phyloP scores from a whole-genome alignment of 2,888 invertebrate genomes.

The Coelogynopora nodosa region DNA sequence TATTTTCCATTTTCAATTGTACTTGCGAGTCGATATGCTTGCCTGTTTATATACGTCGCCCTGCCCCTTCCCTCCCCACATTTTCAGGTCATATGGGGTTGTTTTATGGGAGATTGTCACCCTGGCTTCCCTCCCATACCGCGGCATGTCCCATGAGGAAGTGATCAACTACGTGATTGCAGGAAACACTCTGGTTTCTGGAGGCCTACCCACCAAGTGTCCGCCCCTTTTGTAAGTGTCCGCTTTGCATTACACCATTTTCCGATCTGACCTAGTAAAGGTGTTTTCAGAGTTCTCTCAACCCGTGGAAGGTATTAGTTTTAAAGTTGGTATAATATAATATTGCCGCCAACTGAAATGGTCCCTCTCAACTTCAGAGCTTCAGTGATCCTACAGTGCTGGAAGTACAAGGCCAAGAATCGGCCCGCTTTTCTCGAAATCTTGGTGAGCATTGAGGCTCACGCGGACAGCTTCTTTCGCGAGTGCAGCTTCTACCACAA shows the following conservation, averaged over 20 bases:
- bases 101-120: constrained; percentile 44
- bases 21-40: no score
- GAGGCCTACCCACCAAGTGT: neutral
- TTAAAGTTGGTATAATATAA: no score
- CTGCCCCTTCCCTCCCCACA: no score
- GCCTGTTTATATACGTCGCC: no score
- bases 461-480: neutral
- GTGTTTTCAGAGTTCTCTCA: no score
- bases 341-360: no score
- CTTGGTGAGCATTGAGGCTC: neutral
- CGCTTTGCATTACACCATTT: no score
- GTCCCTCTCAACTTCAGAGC: neutral
- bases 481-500: neutral
- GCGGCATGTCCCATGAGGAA: constrained; percentile 41
- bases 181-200: constrained; percentile 29
- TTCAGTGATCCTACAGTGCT: neutral
- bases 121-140: constrained; percentile 38
- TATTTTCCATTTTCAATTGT: no score
- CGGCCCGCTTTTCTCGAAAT: neutral
- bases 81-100: constrained; percentile 44
- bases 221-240: neutral
- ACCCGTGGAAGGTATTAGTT: no score
- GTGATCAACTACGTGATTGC: constrained; percentile 39
- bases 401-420: neutral
- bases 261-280: no score